A percentile compares a stretch with the other conserved stretches of the same genome.
These are phyloP conservation scores for Aricia artaxerxes DNA, from an alignment of 2,888 invertebrate species.

Conservation along the genomic window DNA sequence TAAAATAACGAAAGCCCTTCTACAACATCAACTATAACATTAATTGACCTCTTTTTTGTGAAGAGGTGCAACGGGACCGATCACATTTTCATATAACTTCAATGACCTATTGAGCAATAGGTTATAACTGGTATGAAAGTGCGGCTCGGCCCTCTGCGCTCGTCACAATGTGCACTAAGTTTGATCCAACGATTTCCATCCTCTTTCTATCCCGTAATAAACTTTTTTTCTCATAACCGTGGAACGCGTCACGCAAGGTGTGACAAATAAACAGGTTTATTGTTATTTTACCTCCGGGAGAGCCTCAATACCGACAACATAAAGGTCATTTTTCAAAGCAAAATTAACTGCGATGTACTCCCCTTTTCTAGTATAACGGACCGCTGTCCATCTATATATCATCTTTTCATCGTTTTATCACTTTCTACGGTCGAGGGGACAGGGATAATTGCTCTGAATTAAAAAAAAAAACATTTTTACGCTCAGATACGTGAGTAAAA, in stretches of 20 bases:
- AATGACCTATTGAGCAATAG: too few species aligned
- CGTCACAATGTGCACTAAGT: not conserved
- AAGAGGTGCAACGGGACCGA: too few species aligned
- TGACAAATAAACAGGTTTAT: not conserved
- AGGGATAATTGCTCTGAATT: constrained; percentile 56
- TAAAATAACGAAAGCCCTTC: too few species aligned
- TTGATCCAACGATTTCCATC: not conserved
- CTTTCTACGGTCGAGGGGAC: constrained; percentile 56
- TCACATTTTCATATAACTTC: too few species aligned
- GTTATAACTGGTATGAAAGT: too few species aligned
- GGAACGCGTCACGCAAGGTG: constrained; percentile 8
- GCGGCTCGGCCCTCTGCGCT: not conserved
- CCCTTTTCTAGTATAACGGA: constrained; percentile 52
- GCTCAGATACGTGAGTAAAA: constrained; percentile 9
- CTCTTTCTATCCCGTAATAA: not conserved
- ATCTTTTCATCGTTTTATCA: constrained; percentile 71
- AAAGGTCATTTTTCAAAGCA: not conserved
- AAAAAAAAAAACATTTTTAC: constrained; percentile 34
- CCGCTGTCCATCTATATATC: constrained; percentile 60
- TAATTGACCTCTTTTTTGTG: not conserved
- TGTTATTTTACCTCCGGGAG: not conserved
- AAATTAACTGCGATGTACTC: constrained; percentile 36
- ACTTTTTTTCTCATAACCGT: not conserved
- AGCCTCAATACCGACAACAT: not conserved
- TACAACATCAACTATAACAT: not conserved